phyloP scores from a whole-genome alignment of 2,113 vertebrate species.

The Setophaga coronata region DNA sequence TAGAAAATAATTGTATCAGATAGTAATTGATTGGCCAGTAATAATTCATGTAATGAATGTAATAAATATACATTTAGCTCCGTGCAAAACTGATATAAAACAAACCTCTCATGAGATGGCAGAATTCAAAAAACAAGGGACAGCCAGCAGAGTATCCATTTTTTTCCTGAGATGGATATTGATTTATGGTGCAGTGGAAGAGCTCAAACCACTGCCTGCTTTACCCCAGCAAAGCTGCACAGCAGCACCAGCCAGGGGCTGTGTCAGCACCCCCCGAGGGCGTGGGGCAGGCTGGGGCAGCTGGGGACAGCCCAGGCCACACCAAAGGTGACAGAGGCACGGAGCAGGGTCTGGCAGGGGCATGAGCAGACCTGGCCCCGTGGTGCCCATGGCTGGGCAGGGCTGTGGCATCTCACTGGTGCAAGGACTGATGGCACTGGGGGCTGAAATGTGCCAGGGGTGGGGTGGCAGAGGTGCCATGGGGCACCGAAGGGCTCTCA shows the following conservation, averaged over 20 bases:
- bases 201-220: background rate
- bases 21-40: slow-evolving; percentile 1
- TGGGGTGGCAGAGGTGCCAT: background rate
- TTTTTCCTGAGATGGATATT: background rate
- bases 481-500: background rate
- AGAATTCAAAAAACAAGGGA: background rate
- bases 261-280: fast-evolving
- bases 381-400: fast-evolving
- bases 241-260: background rate
- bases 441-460: too few species aligned
- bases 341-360: background rate
- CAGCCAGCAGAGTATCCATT: background rate
- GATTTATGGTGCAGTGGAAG: background rate
- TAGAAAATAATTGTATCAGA: background rate
- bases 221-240: background rate
- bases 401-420: background rate
- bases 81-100: background rate
- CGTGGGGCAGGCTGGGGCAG: background rate
- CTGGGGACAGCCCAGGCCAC: background rate
- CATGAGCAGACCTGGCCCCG: fast-evolving
- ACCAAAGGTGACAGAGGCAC: background rate
- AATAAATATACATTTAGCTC: slow-evolving; percentile 29
- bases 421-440: background rate
- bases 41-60: slow-evolving; percentile 1
- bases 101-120: background rate